These are phyloP conservation scores for Ctenopoma kingsleyae DNA, from an alignment of 2,797 vertebrate species.

Conservation along the genomic window DNA sequence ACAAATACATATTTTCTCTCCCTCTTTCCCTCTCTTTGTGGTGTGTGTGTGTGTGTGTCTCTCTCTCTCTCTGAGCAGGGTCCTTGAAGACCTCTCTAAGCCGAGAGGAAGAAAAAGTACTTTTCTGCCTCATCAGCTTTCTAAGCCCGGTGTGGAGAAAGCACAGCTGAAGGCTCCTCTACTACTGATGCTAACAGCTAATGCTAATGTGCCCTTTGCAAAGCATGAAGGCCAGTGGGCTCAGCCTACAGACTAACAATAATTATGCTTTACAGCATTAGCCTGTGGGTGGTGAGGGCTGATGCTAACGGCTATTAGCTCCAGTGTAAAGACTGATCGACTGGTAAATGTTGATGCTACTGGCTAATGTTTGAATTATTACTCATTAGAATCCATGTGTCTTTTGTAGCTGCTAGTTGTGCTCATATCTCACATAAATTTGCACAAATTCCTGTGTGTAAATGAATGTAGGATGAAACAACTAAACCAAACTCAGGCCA, in stretches of 20 bases:
- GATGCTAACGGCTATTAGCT: slow-evolving; percentile 44
- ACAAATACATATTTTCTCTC: slow-evolving; percentile 39
- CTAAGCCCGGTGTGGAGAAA: slow-evolving; percentile 78
- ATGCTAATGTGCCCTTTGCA: slow-evolving; percentile 74
- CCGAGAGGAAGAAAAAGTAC: slow-evolving; percentile 81
- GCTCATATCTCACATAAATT: background rate
- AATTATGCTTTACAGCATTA: slow-evolving; percentile 67
- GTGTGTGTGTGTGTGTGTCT: slow-evolving; percentile 2
- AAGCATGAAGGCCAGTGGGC: slow-evolving; percentile 74
- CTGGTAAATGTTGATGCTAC: slow-evolving; percentile 55
- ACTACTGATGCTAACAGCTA: slow-evolving; percentile 77
- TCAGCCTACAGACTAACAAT: slow-evolving; percentile 70
- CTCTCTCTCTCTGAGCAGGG: slow-evolving; percentile 55
- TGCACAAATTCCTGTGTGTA: background rate
- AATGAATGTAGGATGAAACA: background rate
- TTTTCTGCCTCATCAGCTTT: slow-evolving; percentile 86
- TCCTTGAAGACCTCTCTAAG: slow-evolving; percentile 81
- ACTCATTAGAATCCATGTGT: slow-evolving; percentile 14
- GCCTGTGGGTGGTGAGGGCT: slow-evolving; percentile 36
- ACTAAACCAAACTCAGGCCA: too few species aligned
- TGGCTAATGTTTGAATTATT: slow-evolving; percentile 32
- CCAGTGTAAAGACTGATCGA: slow-evolving; percentile 43
- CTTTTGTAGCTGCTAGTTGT: slow-evolving; percentile 3
- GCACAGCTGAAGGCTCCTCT: slow-evolving; percentile 72
- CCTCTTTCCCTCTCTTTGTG: slow-evolving; percentile 13